phyloP scores from a whole-genome alignment of 1,140 invertebrate species.

The Polypedilum pembai region DNA sequence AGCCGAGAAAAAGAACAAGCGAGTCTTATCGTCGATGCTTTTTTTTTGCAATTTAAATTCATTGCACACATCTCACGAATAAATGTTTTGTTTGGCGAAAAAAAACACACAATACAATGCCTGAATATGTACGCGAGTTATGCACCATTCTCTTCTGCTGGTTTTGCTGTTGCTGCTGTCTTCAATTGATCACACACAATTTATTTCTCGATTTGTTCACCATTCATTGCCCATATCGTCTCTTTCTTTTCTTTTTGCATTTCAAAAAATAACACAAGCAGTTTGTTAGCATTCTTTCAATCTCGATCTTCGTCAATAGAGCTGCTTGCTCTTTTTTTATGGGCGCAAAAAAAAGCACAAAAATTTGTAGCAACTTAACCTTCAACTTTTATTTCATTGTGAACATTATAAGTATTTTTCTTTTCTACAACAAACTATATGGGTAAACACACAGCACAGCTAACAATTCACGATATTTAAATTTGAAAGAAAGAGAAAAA shows the following conservation, averaged over 20 bases:
- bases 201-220: slow-evolving; percentile 4
- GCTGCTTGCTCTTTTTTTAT: background rate
- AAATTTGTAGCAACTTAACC: slow-evolving; percentile 12
- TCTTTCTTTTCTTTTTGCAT: background rate
- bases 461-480: slow-evolving; percentile 15
- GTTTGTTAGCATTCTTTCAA: slow-evolving; percentile 18
- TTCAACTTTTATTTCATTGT: slow-evolving; percentile 5
- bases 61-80: background rate
- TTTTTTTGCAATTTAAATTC: slow-evolving; percentile 14
- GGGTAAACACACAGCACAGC: too few relatives aligned
- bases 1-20: background rate
- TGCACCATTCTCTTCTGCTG: background rate
- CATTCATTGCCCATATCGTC: background rate
- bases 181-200: background rate
- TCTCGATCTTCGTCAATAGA: background rate
- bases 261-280: background rate
- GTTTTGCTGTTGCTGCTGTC: too few relatives aligned
- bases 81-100: background rate
- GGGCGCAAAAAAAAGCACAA: background rate
- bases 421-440: too few relatives aligned
- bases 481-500: background rate
- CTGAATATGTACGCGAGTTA: slow-evolving; percentile 1
- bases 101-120: background rate
- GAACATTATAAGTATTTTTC: too few relatives aligned
- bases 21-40: background rate